These are phyloP conservation scores for Anagrus nilaparvatae DNA, from an alignment of 1,140 invertebrate species.

Conservation along the genomic window DNA sequence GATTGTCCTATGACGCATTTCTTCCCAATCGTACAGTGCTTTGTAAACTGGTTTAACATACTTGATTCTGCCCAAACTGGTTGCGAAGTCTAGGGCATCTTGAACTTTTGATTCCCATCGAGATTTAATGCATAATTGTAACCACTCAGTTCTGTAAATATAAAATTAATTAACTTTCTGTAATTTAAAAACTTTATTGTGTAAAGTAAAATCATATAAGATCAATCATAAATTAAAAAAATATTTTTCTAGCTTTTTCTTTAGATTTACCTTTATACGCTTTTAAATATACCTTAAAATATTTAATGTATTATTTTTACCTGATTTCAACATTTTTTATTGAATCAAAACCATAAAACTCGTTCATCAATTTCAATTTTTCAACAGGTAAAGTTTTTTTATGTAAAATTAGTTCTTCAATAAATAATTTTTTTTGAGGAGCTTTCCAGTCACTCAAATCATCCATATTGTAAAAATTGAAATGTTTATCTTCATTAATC, in stretches of 20 bases:
- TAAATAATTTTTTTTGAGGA: conserved; percentile 61
- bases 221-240: too few species aligned
- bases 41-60: conserved; percentile 79
- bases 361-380: conserved; percentile 55
- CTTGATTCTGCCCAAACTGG: conserved; percentile 80
- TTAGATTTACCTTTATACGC: conserved; percentile 23
- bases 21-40: conserved; percentile 71
- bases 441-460: conserved; percentile 52
- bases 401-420: conserved; percentile 56
- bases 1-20: conserved; percentile 54
- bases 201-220: background rate
- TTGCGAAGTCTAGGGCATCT: conserved; percentile 64
- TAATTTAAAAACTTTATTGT: background rate
- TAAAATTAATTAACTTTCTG: background rate
- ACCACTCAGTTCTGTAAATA: conserved; percentile 57
- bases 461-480: conserved; percentile 35
- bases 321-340: conserved; percentile 70
- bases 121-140: conserved; percentile 65
- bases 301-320: too few species aligned
- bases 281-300: too few species aligned
- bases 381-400: conserved; percentile 42
- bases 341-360: conserved; percentile 55
- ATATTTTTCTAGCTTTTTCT: conserved; percentile 5
- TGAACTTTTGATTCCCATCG: conserved; percentile 56
- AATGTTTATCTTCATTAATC: conserved; percentile 41